These are phyloP conservation scores for Pseudochirops cupreus DNA, from an alignment of 2,797 vertebrate species.

Conservation along the genomic window DNA sequence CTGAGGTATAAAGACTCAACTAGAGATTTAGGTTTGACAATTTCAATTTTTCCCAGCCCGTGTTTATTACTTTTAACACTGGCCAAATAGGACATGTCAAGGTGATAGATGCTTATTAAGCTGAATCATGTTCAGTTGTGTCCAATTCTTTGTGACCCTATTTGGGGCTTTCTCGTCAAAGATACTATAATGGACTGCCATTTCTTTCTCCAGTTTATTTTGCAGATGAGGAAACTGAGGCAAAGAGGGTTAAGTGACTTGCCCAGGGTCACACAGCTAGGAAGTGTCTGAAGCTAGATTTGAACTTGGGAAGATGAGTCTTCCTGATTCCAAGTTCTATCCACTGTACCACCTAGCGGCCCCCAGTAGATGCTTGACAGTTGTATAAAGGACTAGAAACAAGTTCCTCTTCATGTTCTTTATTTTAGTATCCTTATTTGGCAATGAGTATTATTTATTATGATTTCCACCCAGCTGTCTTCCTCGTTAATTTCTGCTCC, in stretches of 20 bases:
- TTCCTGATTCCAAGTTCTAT: slow-evolving; percentile 10
- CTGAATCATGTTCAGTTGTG: not conserved
- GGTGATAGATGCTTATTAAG: not conserved
- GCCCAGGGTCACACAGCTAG: not conserved
- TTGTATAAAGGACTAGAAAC: not conserved
- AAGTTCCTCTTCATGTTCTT: slow-evolving; percentile 40
- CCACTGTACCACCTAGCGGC: not conserved
- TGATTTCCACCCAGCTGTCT: slow-evolving; percentile 14
- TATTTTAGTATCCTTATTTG: slow-evolving; percentile 7
- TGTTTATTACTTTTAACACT: not conserved
- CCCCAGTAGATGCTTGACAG: not conserved
- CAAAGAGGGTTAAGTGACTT: slow-evolving; percentile 36
- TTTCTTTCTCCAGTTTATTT: slow-evolving; percentile 25
- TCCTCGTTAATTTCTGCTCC: slow-evolving; percentile 35
- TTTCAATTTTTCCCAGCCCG: not conserved
- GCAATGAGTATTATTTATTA: slow-evolving; percentile 17
- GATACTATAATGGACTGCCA: not conserved
- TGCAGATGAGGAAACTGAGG: slow-evolving; percentile 41
- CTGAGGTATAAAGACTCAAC: not conserved
- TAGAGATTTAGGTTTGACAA: not conserved
- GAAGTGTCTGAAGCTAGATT: not conserved
- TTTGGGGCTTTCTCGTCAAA: not conserved
- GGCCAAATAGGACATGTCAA: not conserved
- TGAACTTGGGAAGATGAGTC: not conserved
- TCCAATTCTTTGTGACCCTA: not conserved